Conservation (phyloP, 2,888 invertebrate genomes). For the Mechanitis messenoides region DNA sequence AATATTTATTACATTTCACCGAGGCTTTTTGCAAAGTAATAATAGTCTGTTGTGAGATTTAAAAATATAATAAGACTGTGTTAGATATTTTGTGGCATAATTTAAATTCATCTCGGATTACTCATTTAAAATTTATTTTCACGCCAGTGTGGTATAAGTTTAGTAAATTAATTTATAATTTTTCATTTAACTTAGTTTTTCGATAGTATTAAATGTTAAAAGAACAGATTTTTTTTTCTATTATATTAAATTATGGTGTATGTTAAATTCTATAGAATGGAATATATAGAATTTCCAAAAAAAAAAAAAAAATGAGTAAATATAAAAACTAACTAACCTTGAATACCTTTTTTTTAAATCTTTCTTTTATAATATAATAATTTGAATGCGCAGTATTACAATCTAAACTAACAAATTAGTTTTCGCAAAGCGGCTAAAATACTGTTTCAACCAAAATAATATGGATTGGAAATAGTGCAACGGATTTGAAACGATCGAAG, state of each 20-base stretch:
- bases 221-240: too few relatives aligned
- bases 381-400: too few relatives aligned
- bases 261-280: too few relatives aligned
- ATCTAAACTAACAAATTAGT: too few relatives aligned
- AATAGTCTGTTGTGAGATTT: neutral
- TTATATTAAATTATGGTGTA: too few relatives aligned
- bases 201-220: too few relatives aligned
- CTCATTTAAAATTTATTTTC: conserved; percentile 3
- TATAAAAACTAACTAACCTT: too few relatives aligned
- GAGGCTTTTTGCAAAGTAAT: neutral
- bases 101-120: conserved; percentile 3
- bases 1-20: neutral
- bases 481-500: conserved; percentile 12
- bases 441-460: neutral
- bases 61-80: neutral
- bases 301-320: too few relatives aligned
- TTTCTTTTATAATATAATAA: too few relatives aligned
- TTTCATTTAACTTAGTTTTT: neutral
- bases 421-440: neutral
- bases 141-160: neutral
- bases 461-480: neutral
- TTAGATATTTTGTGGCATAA: conserved; percentile 2
- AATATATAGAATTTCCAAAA: too few relatives aligned
- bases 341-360: too few relatives aligned
- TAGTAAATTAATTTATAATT: neutral